Evolutionary conservation across 2,888 invertebrate species (phyloP).

Genomic region (Mimumesa dahlbomi): DNA sequence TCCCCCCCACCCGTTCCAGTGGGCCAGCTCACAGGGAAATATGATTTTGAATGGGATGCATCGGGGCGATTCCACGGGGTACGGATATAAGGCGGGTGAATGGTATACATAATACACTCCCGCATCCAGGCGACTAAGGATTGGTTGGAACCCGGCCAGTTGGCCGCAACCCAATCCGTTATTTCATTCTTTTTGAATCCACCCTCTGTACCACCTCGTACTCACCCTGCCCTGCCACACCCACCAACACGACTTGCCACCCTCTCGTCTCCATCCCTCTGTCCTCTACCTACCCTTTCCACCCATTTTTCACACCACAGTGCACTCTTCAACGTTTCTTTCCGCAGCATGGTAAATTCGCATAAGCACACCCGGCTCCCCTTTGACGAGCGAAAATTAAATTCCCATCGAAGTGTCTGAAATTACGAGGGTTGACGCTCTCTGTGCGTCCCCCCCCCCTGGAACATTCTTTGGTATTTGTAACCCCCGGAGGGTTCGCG

Average conservation of each 20-base stretch:
- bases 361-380: constrained; percentile 22
- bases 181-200: constrained; percentile 80
- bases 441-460: too few relatives aligned
- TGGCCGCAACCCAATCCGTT: constrained; percentile 79
- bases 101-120: constrained; percentile 72
- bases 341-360: constrained; percentile 44
- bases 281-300: constrained; percentile 33
- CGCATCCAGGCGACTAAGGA: constrained; percentile 74
- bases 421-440: too few relatives aligned
- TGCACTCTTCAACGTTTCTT: constrained; percentile 33
- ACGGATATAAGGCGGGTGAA: constrained; percentile 61
- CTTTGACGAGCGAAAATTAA: constrained; percentile 44
- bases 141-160: constrained; percentile 79
- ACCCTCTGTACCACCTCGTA: constrained; percentile 63
- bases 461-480: too few relatives aligned
- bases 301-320: constrained; percentile 49
- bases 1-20: background rate
- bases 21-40: constrained; percentile 52
- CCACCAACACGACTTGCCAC: constrained; percentile 42
- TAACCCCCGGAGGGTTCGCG: too few relatives aligned
- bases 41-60: constrained; percentile 74
- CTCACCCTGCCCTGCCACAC: constrained; percentile 61
- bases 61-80: constrained; percentile 56
- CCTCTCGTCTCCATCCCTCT: constrained; percentile 27
- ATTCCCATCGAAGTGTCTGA: constrained; percentile 38